Conservation (phyloP, 2,797 vertebrate species). For the Psittacula derbiana region DNA sequence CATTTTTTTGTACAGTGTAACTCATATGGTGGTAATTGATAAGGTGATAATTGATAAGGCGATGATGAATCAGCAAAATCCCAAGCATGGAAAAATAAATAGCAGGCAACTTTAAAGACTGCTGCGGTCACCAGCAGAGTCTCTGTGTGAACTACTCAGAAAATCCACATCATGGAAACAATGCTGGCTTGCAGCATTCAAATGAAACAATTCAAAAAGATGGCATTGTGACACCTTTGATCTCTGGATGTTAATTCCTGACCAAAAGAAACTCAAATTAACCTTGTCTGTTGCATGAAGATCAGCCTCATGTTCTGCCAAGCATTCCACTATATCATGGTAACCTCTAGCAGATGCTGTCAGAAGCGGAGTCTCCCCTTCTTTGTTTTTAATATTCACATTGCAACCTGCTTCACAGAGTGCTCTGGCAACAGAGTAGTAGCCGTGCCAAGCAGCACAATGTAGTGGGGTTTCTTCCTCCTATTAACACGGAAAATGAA, state of each 20-base stretch:
- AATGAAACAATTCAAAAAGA: background rate
- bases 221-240: background rate
- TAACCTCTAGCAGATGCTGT: constrained; percentile 94
- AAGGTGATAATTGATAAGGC: background rate
- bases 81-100: background rate
- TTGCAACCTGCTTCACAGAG: constrained; percentile 88
- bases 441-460: constrained; percentile 96
- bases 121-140: background rate
- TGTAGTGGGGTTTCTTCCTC: constrained; percentile 95
- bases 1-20: background rate
- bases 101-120: background rate
- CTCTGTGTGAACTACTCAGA: background rate
- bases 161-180: background rate
- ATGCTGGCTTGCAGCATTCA: background rate
- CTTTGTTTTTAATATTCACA: constrained; percentile 88
- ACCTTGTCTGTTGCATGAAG: constrained; percentile 92
- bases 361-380: constrained; percentile 91
- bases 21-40: background rate
- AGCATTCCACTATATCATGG: constrained; percentile 92
- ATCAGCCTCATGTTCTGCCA: constrained; percentile 87
- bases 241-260: background rate
- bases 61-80: background rate
- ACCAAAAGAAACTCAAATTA: background rate
- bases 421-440: constrained; percentile 86
- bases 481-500: constrained; percentile 61